Evolutionary conservation across 2,797 vertebrate genomes (phyloP).

Genomic region (Gouania willdenowi): DNA sequence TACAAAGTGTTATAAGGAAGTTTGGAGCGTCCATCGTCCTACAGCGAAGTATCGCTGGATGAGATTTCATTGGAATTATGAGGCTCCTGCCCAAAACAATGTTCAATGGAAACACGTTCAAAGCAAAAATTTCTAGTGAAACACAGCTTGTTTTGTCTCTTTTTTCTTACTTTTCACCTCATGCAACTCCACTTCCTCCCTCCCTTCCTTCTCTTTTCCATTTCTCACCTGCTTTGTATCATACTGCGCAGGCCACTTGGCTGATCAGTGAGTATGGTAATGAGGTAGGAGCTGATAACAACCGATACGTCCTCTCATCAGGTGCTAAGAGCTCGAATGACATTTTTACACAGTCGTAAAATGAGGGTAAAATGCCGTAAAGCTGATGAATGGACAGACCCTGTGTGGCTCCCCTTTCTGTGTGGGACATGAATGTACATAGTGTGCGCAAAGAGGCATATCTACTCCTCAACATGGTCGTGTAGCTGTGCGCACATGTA

Average conservation of each 20-base stretch:
- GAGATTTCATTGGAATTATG: no score
- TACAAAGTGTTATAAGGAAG: no score
- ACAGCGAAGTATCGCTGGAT: no score
- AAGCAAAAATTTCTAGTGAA: no score
- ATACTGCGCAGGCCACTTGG: constrained; percentile 45
- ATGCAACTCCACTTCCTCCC: neutral
- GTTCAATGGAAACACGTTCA: no score
- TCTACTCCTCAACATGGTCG: constrained; percentile 13
- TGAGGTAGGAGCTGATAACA: constrained; percentile 77
- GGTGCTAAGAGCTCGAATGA: constrained; percentile 33
- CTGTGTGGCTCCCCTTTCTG: constrained; percentile 2
- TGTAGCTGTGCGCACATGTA: constrained; percentile 14
- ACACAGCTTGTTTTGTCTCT: neutral
- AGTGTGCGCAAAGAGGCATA: constrained; percentile 33
- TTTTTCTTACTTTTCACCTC: neutral
- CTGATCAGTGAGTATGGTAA: constrained; percentile 47
- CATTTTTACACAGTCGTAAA: constrained; percentile 57
- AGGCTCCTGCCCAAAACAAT: no score
- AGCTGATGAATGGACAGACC: constrained; percentile 28
- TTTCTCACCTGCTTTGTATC: constrained; percentile 66
- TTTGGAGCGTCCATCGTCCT: no score
- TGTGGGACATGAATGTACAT: constrained; percentile 14
- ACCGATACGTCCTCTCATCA: constrained; percentile 69
- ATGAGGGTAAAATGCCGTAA: constrained; percentile 22
- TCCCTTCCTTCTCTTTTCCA: constrained; percentile 47